phyloP scores from a whole-genome alignment of 2,888 invertebrate species.

The Sarcophaga subvicina region DNA sequence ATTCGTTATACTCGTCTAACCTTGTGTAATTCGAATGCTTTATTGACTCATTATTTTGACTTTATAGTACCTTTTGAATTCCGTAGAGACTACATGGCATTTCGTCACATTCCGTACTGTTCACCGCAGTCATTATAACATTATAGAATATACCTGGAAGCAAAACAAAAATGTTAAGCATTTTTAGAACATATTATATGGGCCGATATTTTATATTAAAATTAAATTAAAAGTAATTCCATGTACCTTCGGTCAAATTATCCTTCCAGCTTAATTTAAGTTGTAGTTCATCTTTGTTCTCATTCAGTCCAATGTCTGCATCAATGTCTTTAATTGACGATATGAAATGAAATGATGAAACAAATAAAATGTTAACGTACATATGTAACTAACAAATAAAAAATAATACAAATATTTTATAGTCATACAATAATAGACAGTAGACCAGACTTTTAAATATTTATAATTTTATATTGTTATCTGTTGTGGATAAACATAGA shows the following conservation, averaged over 20 bases:
- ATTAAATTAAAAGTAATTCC: neutral
- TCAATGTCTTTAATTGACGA: conserved; percentile 70
- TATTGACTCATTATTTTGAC: neutral
- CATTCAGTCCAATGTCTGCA: conserved; percentile 72
- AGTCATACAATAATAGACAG: too few relatives aligned
- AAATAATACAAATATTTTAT: too few relatives aligned
- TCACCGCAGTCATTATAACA: conserved; percentile 75
- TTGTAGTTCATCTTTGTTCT: conserved; percentile 73
- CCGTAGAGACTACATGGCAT: conserved; percentile 77
- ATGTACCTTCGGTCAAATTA: conserved; percentile 75
- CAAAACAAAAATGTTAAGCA: neutral
- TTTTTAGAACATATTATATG: too few relatives aligned
- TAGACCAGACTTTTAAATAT: too few relatives aligned
- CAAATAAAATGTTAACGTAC: too few relatives aligned
- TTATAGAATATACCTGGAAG: conserved; percentile 76
- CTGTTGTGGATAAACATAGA: too few relatives aligned
- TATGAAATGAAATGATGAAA: too few relatives aligned
- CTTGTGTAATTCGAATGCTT: too few relatives aligned
- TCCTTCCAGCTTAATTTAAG: conserved; percentile 78
- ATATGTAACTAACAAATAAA: too few relatives aligned
- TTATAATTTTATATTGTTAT: too few relatives aligned
- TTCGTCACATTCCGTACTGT: conserved; percentile 74
- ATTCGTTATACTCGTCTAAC: too few relatives aligned
- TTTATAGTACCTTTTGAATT: conserved; percentile 68
- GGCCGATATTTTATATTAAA: too few relatives aligned